Percentiles rank a stretch among this genome's conserved stretches.
Conservation (phyloP, 2,113 vertebrate species). For the Esox niger region DNA sequence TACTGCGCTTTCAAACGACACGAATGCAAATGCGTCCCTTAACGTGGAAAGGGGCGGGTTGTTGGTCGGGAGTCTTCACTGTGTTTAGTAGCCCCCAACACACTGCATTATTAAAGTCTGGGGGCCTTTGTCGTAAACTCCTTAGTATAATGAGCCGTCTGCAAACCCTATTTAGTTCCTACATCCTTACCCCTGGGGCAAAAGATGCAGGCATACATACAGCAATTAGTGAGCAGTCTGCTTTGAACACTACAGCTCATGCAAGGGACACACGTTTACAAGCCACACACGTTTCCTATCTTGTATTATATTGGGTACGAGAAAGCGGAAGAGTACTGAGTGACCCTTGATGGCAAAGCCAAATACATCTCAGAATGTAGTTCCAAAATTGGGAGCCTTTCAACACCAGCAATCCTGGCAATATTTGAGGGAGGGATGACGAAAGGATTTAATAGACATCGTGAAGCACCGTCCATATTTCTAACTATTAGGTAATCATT, state of each 20-base stretch:
- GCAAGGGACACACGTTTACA: not conserved
- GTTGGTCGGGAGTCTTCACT: no score
- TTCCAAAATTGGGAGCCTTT: not conserved
- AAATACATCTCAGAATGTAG: no score
- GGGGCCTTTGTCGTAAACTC: not conserved
- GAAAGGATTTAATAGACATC: not conserved
- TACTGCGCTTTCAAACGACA: no score
- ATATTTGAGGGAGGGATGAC: no score
- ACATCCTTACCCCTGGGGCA: not conserved
- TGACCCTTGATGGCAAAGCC: no score
- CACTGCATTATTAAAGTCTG: slow-evolving; percentile 1
- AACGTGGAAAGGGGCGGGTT: no score
- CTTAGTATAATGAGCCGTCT: not conserved
- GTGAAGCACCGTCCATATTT: not conserved
- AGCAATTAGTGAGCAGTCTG: not conserved
- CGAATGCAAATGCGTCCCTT: no score
- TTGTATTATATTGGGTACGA: not conserved
- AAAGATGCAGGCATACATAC: not conserved
- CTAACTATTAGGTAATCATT: not conserved
- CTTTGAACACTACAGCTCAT: not conserved
- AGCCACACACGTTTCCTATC: not conserved
- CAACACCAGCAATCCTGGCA: not conserved
- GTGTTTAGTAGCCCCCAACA: not conserved
- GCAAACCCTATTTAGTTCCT: not conserved
- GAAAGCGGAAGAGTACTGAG: not conserved